Percentiles rank a stretch among this genome's conserved stretches.
phyloP scores from a whole-genome alignment of 1,140 invertebrate species.

The Dendrolimus punctatus region DNA sequence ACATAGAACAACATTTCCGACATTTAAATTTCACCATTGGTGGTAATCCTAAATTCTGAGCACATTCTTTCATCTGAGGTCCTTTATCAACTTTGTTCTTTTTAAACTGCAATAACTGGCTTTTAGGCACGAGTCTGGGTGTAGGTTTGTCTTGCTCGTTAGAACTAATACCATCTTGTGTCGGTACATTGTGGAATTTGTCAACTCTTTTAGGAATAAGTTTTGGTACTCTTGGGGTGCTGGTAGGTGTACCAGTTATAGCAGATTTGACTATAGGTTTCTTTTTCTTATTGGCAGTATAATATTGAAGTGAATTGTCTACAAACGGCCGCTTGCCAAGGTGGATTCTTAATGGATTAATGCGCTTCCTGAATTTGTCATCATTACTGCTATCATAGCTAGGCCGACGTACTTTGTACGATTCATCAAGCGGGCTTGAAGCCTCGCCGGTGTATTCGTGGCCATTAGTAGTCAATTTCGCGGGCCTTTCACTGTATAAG shows the following conservation, averaged over 20 bases:
- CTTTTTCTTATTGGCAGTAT: constrained; percentile 45
- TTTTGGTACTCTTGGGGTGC: constrained; percentile 46
- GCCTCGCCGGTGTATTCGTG: constrained; percentile 47
- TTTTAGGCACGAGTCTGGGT: constrained; percentile 61
- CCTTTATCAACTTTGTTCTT: constrained; percentile 58
- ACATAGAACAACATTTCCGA: constrained; percentile 75
- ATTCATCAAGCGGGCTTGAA: constrained; percentile 36
- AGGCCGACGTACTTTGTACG: constrained; percentile 28
- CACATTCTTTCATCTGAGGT: constrained; percentile 72
- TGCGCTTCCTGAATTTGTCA: constrained; percentile 50
- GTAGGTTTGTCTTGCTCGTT: constrained; percentile 59
- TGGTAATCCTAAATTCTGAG: constrained; percentile 79
- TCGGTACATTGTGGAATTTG: constrained; percentile 46
- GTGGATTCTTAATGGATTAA: constrained; percentile 60
- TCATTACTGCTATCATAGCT: constrained; percentile 31
- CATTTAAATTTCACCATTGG: constrained; percentile 79
- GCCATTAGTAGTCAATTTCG: constrained; percentile 53
- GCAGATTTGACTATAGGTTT: constrained; percentile 39
- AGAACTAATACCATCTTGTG: constrained; percentile 30
- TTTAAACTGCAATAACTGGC: constrained; percentile 56
- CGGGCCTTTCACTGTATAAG: constrained; percentile 41
- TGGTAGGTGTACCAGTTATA: constrained; percentile 40
- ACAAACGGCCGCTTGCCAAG: constrained; percentile 60
- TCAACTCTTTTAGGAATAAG: constrained; percentile 49
- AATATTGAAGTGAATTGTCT: constrained; percentile 44